Conservation (phyloP, 1,140 invertebrate species). For the Aphis gossypii region DNA sequence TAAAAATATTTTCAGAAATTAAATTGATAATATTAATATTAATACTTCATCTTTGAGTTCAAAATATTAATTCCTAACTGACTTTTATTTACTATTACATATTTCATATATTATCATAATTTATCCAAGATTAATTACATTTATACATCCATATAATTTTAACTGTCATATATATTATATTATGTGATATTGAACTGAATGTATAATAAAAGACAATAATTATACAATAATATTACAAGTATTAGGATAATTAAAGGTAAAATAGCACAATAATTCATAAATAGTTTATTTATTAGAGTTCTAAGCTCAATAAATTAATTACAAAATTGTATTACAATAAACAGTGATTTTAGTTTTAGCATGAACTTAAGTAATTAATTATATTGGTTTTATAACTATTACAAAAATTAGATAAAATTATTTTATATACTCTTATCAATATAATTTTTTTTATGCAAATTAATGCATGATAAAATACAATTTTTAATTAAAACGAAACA, state of each 20-base stretch:
- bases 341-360: not conserved
- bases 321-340: not conserved
- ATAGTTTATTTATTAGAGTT: constrained; percentile 5
- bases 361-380: not conserved
- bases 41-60: not conserved
- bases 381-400: not conserved
- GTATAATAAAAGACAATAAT: not conserved
- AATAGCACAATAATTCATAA: constrained; percentile 21
- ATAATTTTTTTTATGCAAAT: not conserved
- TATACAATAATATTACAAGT: not conserved
- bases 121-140: not conserved
- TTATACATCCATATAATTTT: not conserved
- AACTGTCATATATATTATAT: not conserved
- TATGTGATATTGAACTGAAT: not conserved
- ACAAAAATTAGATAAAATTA: not conserved
- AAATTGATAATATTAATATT: not conserved
- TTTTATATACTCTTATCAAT: constrained; percentile 15
- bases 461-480: constrained; percentile 16
- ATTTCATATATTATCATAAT: not conserved
- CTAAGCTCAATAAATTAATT: constrained; percentile 1
- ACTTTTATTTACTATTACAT: not conserved
- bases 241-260: constrained; percentile 28
- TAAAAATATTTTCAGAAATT: not conserved
- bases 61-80: not conserved
- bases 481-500: constrained; percentile 28